Conservation (phyloP, 2,888 invertebrate species). For the Rotaria macrura region DNA sequence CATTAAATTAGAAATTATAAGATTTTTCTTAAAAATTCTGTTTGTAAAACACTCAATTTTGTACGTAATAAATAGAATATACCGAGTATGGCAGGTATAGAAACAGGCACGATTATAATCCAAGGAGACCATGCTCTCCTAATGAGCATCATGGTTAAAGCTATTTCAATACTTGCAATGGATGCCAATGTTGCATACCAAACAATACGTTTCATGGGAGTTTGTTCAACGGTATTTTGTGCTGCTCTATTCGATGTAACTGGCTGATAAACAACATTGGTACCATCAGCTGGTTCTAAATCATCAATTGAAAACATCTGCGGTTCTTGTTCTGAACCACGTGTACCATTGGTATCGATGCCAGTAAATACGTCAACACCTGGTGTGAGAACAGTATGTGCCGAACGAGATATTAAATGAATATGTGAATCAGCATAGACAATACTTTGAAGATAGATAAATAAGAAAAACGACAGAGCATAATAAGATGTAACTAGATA, state of each 20-base stretch:
- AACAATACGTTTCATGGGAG: background rate
- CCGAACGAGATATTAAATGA: background rate
- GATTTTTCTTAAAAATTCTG: background rate
- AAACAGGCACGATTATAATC: background rate
- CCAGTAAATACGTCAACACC: background rate
- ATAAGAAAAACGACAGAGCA: background rate
- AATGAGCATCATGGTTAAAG: background rate
- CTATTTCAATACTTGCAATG: background rate
- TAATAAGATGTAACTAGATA: background rate
- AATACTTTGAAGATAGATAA: background rate
- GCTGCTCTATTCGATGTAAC: background rate
- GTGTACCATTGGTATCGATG: background rate
- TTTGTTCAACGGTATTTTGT: background rate
- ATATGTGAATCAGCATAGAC: background rate
- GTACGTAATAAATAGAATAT: background rate
- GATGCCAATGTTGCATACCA: background rate
- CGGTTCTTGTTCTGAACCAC: background rate
- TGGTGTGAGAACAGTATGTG: background rate
- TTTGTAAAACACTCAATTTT: background rate
- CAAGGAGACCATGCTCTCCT: background rate
- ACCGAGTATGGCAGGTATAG: background rate
- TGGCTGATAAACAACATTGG: background rate
- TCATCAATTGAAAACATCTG: constrained; percentile 3
- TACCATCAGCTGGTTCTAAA: background rate
- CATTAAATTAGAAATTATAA: background rate